Conservation (phyloP, 92 coral and sea anemone species). For the Anthopleura xanthogrammica region DNA sequence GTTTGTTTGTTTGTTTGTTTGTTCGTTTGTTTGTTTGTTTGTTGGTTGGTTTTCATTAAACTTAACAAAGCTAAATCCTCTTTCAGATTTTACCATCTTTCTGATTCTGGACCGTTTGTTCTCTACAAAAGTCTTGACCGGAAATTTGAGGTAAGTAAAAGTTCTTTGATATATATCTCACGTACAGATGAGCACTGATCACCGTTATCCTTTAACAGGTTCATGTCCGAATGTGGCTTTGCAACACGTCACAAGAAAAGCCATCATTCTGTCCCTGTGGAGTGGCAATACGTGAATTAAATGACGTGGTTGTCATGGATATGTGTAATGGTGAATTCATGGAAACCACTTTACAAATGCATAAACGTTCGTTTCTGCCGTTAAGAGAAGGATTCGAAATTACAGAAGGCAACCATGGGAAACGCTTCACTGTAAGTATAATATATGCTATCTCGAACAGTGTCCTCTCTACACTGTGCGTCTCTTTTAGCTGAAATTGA, state of each 20-base stretch:
- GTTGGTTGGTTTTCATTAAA: too few relatives aligned
- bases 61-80: neutral
- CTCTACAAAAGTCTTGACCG: conserved; percentile 59
- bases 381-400: conserved; percentile 68
- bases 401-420: conserved; percentile 68
- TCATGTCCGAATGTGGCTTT: conserved; percentile 73
- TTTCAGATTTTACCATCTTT: conserved; percentile 44
- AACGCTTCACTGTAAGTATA: conserved; percentile 69
- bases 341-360: conserved; percentile 71
- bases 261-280: conserved; percentile 78
- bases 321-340: conserved; percentile 81
- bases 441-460: neutral
- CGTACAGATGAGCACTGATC: neutral
- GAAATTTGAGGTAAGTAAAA: conserved; percentile 63
- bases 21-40: too few relatives aligned
- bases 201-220: conserved; percentile 45
- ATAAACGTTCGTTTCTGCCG: conserved; percentile 66
- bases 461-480: neutral
- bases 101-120: conserved; percentile 41
- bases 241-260: conserved; percentile 41
- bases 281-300: conserved; percentile 72
- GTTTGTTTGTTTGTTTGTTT: too few relatives aligned
- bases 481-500: neutral
- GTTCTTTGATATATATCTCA: neutral
- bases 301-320: conserved; percentile 83